Evolutionary conservation across 2,888 invertebrate genomes (phyloP), one percentile per base, ranked within the genome.

Genomic region (Geophilus truncorum): DNA sequence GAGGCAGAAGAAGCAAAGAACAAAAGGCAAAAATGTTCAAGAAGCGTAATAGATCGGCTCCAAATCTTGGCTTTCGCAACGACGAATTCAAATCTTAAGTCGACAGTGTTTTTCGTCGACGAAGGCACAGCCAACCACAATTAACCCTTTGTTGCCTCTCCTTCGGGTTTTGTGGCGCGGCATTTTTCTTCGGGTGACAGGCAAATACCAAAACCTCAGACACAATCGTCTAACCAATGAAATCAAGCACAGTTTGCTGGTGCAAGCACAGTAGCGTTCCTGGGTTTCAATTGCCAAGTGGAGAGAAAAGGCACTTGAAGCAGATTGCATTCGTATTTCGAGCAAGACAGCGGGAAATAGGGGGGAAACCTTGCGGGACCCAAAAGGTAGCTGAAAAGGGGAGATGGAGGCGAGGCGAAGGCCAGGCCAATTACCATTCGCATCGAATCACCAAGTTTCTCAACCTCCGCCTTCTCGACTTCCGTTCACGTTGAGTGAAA

Each of bases 301-400:
- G 57, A 57, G 57, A 23, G 57, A 57, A 57, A 57, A 57, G 57
- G 57, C 57, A 57, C 57, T 57, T 57, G 57, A 57, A 57, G 21
- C 57, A 57, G 57, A 57, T 57, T 57, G 57, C 57, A 21, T 57
- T 57, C 57, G 57, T 57, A 57, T 57, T 57, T 57, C 18, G 57
- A 57, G 57, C 57, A 57, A 57, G 57, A 57, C 57, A 57, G 57
- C 57, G 57, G 57, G 57, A 57, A 57, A 57, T 57, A 57, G 57
- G 57, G 57, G 21, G 18, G 57, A 15, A 57, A 18, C 7, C 57
- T 57, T n/a, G 9, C 57, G 57, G 57, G 57, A 57, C 9, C 18
- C 23, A n/a, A n/a, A n/a, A 57, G 21, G 21, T 57, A 57, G 18
- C 18, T 21, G 23, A 57, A 23, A 57, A 57, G 57, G 4, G 18